These are phyloP conservation scores for Chromobotia macracanthus DNA, from an alignment of 2,797 vertebrate species.

Conservation along the genomic window DNA sequence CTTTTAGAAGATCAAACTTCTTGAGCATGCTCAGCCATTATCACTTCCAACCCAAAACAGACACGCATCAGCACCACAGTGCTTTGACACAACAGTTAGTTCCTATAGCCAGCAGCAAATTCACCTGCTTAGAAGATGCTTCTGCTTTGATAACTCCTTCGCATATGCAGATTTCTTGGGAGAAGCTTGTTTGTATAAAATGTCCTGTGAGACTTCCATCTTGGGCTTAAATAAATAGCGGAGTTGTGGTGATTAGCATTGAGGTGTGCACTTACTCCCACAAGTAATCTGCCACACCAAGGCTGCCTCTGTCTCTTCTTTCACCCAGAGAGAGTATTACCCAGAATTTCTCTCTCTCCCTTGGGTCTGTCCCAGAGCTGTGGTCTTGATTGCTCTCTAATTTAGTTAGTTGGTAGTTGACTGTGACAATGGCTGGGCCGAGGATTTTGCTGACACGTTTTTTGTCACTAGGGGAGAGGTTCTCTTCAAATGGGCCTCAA, in stretches of 20 bases:
- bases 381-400: constrained; percentile 36
- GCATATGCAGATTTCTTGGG: constrained; percentile 78
- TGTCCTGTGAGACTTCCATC: constrained; percentile 78
- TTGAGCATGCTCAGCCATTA: background rate
- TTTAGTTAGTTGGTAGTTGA: constrained; percentile 45
- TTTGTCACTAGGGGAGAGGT: constrained; percentile 43
- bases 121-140: constrained; percentile 74
- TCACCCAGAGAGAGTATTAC: constrained; percentile 39
- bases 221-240: constrained; percentile 75
- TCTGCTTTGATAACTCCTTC: constrained; percentile 83
- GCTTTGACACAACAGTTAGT: constrained; percentile 64
- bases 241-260: constrained; percentile 77
- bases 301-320: constrained; percentile 52
- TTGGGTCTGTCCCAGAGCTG: constrained; percentile 23
- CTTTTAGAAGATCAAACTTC: background rate
- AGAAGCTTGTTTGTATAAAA: constrained; percentile 78
- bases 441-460: constrained; percentile 51
- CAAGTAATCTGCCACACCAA: constrained; percentile 58
- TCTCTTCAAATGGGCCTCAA: constrained; percentile 34
- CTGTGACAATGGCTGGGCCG: constrained; percentile 45
- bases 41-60: background rate
- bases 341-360: constrained; percentile 21
- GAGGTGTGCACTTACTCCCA: constrained; percentile 66
- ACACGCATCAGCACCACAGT: constrained; percentile 46
- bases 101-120: constrained; percentile 64